Evolutionary conservation across 2,888 invertebrate genomes (phyloP).

Genomic region (Heliconius erato): DNA sequence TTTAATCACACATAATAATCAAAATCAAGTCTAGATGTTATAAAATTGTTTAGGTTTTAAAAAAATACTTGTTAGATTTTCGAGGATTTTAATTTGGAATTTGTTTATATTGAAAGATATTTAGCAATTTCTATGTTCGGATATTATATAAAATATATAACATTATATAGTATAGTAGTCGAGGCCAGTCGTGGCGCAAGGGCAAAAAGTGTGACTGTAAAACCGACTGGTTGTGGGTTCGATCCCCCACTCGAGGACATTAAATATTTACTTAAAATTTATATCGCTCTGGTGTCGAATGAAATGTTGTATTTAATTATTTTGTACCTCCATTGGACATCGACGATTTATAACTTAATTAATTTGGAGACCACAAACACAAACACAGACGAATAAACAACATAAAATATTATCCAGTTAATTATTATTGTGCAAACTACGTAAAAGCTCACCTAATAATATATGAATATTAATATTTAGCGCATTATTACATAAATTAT

Average conservation of each 20-base stretch:
- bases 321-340: neutral
- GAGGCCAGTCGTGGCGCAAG: too few relatives aligned
- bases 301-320: neutral
- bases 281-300: too few relatives aligned
- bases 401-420: conserved; percentile 42
- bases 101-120: neutral
- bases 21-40: too few relatives aligned
- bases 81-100: neutral
- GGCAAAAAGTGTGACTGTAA: too few relatives aligned
- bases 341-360: neutral
- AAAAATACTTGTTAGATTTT: neutral
- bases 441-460: conserved; percentile 44
- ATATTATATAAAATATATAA: too few relatives aligned
- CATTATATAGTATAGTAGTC: too few relatives aligned
- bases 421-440: conserved; percentile 42
- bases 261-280: too few relatives aligned
- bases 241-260: too few relatives aligned
- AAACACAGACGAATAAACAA: conserved; percentile 35
- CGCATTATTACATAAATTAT: conserved; percentile 43
- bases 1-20: too few relatives aligned
- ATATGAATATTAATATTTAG: conserved; percentile 45
- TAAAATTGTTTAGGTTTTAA: neutral
- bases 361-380: conserved; percentile 6
- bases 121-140: neutral
- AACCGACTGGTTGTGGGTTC: too few relatives aligned